These are phyloP conservation scores for Lemur catta DNA, from an alignment of 2,797 vertebrate species.

Conservation along the genomic window DNA sequence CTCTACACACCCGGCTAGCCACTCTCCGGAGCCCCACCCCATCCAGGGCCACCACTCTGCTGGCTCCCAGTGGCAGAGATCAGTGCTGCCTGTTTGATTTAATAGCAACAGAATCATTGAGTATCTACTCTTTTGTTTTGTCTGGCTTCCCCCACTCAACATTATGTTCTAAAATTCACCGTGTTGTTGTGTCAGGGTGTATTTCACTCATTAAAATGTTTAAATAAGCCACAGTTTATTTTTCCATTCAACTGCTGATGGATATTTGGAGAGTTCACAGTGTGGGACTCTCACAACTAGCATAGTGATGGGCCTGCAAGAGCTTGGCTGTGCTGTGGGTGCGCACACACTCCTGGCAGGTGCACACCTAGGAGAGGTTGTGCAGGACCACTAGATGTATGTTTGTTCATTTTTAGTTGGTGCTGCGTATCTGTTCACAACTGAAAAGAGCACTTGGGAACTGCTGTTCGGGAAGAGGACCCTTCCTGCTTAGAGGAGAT, in stretches of 20 bases:
- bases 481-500: not conserved
- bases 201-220: not conserved
- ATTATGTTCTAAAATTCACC: not conserved
- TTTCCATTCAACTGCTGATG: too few species aligned
- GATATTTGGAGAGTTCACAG: not conserved
- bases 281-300: not conserved
- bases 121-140: fast-evolving
- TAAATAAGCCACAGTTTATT: not conserved
- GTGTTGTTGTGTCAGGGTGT: not conserved
- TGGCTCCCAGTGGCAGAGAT: not conserved
- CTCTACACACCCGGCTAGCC: fast-evolving
- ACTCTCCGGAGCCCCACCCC: not conserved
- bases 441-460: not conserved
- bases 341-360: not conserved
- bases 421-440: not conserved
- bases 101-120: too few species aligned
- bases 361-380: too few species aligned
- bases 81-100: not conserved
- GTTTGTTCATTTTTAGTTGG: not conserved
- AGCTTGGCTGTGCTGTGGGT: too few species aligned
- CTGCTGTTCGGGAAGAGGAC: not conserved
- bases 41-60: fast-evolving
- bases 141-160: not conserved
- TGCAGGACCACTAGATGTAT: fast-evolving
- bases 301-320: too few species aligned